Evolutionary conservation across 92 coral and sea anemone genomes (phyloP).

Genomic region (Umimayanthus chanpuru): DNA sequence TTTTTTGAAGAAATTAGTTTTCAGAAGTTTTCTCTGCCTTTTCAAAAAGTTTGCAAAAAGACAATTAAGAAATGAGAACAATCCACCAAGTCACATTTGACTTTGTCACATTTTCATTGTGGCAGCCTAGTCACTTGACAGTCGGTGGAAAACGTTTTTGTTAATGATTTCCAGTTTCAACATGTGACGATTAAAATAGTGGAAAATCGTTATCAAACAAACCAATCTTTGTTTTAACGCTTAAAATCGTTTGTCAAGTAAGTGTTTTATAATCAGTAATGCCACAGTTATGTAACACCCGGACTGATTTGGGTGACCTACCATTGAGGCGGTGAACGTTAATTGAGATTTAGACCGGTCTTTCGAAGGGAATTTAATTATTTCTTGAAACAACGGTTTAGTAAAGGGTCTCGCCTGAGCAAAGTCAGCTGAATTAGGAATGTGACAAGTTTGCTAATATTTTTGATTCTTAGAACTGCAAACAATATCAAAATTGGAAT

Average conservation of each 20-base stretch:
- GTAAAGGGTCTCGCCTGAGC: constrained; percentile 6
- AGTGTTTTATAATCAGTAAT: neutral
- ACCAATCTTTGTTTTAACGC: neutral
- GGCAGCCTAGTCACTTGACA: neutral
- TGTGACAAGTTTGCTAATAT: constrained; percentile 25
- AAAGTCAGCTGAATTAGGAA: constrained; percentile 40
- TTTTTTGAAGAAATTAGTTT: neutral
- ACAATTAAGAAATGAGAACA: neutral
- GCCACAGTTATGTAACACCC: neutral
- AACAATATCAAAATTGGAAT: constrained; percentile 27
- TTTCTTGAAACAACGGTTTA: constrained; percentile 16
- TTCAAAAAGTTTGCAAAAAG: neutral
- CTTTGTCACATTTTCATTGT: neutral
- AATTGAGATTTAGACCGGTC: constrained; percentile 1
- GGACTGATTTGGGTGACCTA: neutral
- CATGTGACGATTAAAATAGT: neutral
- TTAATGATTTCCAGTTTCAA: no score
- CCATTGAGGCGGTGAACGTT: neutral
- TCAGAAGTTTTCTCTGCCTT: neutral
- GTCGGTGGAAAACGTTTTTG: neutral
- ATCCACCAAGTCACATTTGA: neutral
- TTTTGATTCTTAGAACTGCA: constrained; percentile 12
- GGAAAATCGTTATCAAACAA: neutral
- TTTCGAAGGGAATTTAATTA: constrained; percentile 24
- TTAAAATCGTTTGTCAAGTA: neutral